Evolutionary conservation across 1,140 invertebrate genomes (phyloP), one percentile per base, ranked within the genome.

Genomic region (Theocolax elegans): DNA sequence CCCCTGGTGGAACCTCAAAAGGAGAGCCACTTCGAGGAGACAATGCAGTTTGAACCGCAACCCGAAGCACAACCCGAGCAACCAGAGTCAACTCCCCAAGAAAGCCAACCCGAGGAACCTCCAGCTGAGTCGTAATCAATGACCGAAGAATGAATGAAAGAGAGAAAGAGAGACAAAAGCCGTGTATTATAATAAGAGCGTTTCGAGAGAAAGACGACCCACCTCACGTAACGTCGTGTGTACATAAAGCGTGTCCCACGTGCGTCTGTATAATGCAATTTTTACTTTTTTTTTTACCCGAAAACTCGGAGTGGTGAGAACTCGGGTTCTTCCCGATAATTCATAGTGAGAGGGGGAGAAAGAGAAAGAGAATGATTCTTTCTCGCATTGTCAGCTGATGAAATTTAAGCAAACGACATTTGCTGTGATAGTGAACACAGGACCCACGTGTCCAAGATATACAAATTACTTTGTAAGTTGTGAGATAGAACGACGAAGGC

Each of bases 391-490:
- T 63, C 67, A 76, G 59, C 77, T 74, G 49, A 53, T 62, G 8
- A 62, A 81, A 75, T 79, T 77, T 75, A 66, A 66, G 68, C 53
- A 71, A 66, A 60, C 46, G 75, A 78, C 75, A 80, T 78, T n/a
- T 81, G 80, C 80, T 83, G 81, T 83, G 80, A 83, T 83, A 81
- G 81, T 85, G 82, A 85, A 85, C 83, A 85, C 83, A 85, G 83
- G 82, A 85, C 81, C 79, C 81, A 77, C n/a, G 72, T 59, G 72
- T 74, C 72, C 64, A 71, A 72, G 72, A 17, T 67, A 65, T 40
- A 25, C 31, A 19, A 60, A 60, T 51, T 67, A 67, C 58, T 67
- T 67, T 67, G 58, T 67, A 67, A 35, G 53, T 46, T 48, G 27
- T 44, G 27, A 54, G n/a, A n/a, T n/a, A n/a, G 38, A 56, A 54